Conservation (phyloP, 2,113 vertebrate species). For the Callospermophilus lateralis region DNA sequence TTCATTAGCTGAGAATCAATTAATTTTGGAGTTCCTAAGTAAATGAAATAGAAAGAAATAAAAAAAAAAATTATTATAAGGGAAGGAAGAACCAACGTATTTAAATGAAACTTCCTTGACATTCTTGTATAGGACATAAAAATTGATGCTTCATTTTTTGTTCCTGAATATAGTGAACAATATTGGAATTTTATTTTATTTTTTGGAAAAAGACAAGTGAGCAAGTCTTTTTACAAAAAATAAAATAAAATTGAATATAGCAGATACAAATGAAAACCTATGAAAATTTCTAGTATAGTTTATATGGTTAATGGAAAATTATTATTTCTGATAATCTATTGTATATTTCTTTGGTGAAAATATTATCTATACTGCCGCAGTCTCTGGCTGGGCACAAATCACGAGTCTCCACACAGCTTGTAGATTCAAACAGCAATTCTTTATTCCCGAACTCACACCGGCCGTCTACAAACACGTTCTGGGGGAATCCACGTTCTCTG, state of each 20-base stretch:
- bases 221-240: background rate
- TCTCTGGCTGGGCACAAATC: no score
- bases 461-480: no score
- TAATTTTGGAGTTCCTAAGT: background rate
- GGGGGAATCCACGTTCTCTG: no score
- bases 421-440: no score
- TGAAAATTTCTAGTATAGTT: background rate
- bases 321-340: background rate
- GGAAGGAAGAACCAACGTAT: background rate
- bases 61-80: background rate
- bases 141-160: background rate
- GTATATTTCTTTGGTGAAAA: background rate
- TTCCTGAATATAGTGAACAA: background rate
- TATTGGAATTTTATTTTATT: no score
- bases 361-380: no score
- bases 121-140: conserved; percentile 1
- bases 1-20: background rate
- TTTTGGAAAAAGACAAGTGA: no score
- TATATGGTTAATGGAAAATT: background rate
- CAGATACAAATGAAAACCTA: background rate
- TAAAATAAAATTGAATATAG: background rate
- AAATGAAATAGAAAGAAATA: background rate
- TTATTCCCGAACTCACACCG: no score
- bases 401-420: no score
- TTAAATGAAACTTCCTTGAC: background rate